These are phyloP conservation scores for Muschampia plurimacula DNA, from an alignment of 2,888 invertebrate genomes.

Conservation along the genomic window DNA sequence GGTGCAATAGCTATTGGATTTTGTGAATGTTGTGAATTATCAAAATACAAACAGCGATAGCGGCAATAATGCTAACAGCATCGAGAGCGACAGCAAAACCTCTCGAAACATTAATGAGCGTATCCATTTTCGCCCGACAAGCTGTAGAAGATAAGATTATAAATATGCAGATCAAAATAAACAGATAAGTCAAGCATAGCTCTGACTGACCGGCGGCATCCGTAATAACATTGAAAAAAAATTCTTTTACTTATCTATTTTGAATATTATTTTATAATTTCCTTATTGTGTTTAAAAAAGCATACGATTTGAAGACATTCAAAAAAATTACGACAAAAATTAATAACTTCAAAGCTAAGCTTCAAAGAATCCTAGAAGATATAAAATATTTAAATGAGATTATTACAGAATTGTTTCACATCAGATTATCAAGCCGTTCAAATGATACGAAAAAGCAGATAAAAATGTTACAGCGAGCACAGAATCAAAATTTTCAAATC, in stretches of 20 bases:
- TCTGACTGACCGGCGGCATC: slow-evolving; percentile 40
- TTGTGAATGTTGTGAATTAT: slow-evolving; percentile 13
- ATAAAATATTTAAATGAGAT: not conserved
- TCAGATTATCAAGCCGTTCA: not conserved
- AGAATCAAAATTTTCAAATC: slow-evolving; percentile 35
- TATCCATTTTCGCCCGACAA: slow-evolving; percentile 44
- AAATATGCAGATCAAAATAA: slow-evolving; percentile 28
- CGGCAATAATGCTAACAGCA: slow-evolving; percentile 48
- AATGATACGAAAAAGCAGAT: slow-evolving; percentile 13
- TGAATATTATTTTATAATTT: no score
- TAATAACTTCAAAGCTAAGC: no score
- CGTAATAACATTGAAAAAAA: slow-evolving; percentile 7
- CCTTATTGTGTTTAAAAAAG: no score
- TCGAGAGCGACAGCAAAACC: slow-evolving; percentile 49
- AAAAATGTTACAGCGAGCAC: not conserved
- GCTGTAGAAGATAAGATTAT: slow-evolving; percentile 51
- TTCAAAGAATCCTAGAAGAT: not conserved
- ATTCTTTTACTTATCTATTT: no score
- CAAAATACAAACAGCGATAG: slow-evolving; percentile 36
- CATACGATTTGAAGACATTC: no score
- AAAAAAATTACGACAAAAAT: no score
- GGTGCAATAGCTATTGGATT: slow-evolving; percentile 35
- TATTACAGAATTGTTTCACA: not conserved
- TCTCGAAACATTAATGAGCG: slow-evolving; percentile 66
- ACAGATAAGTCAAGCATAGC: slow-evolving; percentile 50